phyloP scores from a whole-genome alignment of 2,113 vertebrate genomes.

The Phocoena sinus region DNA sequence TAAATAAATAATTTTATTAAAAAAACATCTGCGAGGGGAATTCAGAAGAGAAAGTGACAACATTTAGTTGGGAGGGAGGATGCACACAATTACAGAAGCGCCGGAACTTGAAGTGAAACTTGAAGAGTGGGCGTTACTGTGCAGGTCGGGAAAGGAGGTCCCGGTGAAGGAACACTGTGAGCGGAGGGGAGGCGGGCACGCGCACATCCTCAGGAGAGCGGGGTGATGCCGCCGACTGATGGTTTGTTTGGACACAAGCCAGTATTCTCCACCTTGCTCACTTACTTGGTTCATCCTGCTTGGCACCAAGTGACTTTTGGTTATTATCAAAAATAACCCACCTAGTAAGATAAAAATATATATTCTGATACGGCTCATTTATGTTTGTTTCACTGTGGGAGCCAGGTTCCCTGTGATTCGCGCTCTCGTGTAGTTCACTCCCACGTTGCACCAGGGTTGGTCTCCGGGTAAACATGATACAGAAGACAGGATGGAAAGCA shows the following conservation, averaged over 20 bases:
- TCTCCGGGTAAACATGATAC: not conserved
- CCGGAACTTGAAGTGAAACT: not conserved
- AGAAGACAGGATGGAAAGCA: not conserved
- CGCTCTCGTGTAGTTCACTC: not conserved
- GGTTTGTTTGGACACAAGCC: not conserved
- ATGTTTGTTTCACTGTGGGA: not conserved
- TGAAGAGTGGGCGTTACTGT: not conserved
- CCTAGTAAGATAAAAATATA: not conserved
- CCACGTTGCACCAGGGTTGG: not conserved
- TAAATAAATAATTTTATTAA: too few relatives aligned
- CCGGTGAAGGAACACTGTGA: rapidly evolving
- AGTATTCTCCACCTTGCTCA: not conserved
- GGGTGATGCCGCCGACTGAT: too few relatives aligned
- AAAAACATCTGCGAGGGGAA: not conserved
- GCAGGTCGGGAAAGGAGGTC: not conserved
- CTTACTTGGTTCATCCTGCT: not conserved
- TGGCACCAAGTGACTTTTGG: not conserved
- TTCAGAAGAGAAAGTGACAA: not conserved
- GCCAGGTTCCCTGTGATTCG: not conserved
- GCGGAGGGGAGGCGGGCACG: rapidly evolving
- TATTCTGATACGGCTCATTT: not conserved
- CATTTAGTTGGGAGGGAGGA: rapidly evolving
- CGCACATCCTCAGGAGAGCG: rapidly evolving
- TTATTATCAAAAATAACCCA: not conserved
- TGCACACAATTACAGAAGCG: not conserved